A percentile compares a stretch with the other conserved stretches of the same genome.
phyloP scores from a whole-genome alignment of 2,797 vertebrate species.

The Echiichthys vipera region DNA sequence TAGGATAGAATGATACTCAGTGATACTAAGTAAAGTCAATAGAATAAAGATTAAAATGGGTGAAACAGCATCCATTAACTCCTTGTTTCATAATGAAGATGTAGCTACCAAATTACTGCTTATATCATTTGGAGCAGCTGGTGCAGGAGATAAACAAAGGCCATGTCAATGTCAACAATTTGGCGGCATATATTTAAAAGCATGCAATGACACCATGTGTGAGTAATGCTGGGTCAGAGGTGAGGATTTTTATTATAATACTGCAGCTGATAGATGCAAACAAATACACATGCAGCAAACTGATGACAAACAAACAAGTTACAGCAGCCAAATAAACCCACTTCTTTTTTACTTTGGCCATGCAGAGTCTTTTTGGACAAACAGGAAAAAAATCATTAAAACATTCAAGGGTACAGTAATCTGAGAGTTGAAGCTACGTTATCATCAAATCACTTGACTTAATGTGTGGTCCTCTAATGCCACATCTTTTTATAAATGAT shows the following conservation, averaged over 20 bases:
- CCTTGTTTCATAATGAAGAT: not conserved
- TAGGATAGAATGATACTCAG: not conserved
- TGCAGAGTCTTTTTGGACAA: not conserved
- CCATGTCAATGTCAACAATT: conserved; percentile 26
- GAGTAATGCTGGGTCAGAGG: conserved; percentile 14
- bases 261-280: not conserved
- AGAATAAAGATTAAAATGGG: not conserved
- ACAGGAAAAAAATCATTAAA: not conserved
- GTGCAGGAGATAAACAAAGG: conserved; percentile 36
- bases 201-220: conserved; percentile 19
- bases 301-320: not conserved
- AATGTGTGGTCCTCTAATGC: too few relatives aligned
- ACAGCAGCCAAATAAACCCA: not conserved
- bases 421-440: too few relatives aligned
- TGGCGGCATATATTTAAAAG: conserved; percentile 26
- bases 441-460: too few relatives aligned
- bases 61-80: not conserved
- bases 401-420: not conserved
- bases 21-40: too few relatives aligned
- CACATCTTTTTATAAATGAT: not conserved
- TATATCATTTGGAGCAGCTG: conserved; percentile 39
- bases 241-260: conserved; percentile 32
- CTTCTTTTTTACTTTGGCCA: not conserved
- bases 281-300: not conserved
- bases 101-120: not conserved